A percentile compares a stretch with the other conserved stretches of the same genome.
Evolutionary conservation across 1,140 invertebrate genomes (phyloP).

Genomic region (Homalodisca vitripennis): DNA sequence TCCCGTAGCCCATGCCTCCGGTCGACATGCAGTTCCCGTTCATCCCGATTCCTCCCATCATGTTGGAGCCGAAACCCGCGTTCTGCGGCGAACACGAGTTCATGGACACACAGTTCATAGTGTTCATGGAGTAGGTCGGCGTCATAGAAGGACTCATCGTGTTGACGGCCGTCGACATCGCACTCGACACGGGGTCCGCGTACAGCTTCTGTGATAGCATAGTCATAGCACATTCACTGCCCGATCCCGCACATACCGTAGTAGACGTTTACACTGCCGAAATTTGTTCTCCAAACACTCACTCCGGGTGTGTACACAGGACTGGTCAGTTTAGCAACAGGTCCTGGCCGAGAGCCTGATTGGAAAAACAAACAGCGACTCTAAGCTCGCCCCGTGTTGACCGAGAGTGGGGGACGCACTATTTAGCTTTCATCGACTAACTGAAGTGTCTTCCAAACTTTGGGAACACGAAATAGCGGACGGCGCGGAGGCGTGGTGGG

Average conservation of each 20-base stretch:
- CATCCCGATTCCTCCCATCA: slow-evolving; percentile 57
- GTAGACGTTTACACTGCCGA: neutral
- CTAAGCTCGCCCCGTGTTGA: slow-evolving; percentile 34
- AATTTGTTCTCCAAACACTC: slow-evolving; percentile 25
- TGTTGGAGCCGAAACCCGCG: slow-evolving; percentile 58
- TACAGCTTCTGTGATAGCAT: slow-evolving; percentile 53
- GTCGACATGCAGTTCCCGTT: slow-evolving; percentile 65
- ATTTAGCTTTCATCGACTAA: slow-evolving; percentile 44
- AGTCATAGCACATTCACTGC: slow-evolving; percentile 38
- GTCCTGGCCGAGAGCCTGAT: slow-evolving; percentile 32
- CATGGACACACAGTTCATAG: slow-evolving; percentile 70
- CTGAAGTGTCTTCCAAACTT: slow-evolving; percentile 44
- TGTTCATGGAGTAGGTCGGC: slow-evolving; percentile 74
- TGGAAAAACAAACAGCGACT: slow-evolving; percentile 41
- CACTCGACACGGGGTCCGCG: slow-evolving; percentile 49
- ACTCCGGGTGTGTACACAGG: slow-evolving; percentile 29
- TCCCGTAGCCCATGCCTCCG: slow-evolving; percentile 61
- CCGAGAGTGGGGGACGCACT: slow-evolving; percentile 41
- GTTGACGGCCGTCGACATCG: slow-evolving; percentile 59
- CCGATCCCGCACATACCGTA: neutral
- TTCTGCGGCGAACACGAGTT: slow-evolving; percentile 64
- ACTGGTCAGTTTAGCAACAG: slow-evolving; percentile 33
- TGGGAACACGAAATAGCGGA: slow-evolving; percentile 37
- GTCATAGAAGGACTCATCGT: slow-evolving; percentile 63
- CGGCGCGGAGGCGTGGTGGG: slow-evolving; percentile 26